Conservation (phyloP, 2,113 vertebrate species). For the Indri indri region DNA sequence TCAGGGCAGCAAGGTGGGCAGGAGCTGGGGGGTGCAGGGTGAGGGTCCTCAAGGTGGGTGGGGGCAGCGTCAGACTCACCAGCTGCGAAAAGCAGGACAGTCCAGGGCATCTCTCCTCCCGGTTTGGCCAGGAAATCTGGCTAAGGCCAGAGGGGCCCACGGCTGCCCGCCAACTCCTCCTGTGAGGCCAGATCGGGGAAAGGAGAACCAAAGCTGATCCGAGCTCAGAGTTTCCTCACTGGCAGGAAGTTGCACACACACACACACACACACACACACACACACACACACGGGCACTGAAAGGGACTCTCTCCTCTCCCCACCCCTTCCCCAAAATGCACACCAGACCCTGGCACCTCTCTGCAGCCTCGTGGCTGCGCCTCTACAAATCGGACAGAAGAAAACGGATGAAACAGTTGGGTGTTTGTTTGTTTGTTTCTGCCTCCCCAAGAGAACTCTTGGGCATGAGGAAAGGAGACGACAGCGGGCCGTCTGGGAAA, state of each 20-base stretch:
- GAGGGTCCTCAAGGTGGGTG: not conserved
- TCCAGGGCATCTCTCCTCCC: conserved; percentile 66
- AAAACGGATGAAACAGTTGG: too few species aligned
- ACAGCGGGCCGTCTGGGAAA: not conserved
- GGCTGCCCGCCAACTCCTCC: conserved; percentile 22
- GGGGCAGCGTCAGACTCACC: conserved; percentile 53
- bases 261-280: not conserved
- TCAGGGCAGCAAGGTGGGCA: not conserved
- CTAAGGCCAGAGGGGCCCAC: conserved; percentile 9
- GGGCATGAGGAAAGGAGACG: not conserved
- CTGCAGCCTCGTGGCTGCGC: not conserved
- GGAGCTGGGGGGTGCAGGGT: accelerated
- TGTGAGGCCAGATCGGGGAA: conserved; percentile 54
- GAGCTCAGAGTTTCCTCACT: conserved; percentile 40
- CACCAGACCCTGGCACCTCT: not conserved
- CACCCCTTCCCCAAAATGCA: conserved; percentile 38
- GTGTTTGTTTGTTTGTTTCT: not conserved
- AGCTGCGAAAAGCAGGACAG: conserved; percentile 56
- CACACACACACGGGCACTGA: not conserved
- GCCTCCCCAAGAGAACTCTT: not conserved
- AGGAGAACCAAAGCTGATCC: conserved; percentile 58
- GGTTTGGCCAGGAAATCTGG: not conserved
- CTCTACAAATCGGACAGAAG: not conserved
- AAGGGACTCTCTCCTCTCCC: conserved; percentile 20
- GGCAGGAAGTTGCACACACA: conserved; percentile 74